Base-by-base conservation (phyloP, 1,140 invertebrate genomes). In the Bombyx mori region DNA sequence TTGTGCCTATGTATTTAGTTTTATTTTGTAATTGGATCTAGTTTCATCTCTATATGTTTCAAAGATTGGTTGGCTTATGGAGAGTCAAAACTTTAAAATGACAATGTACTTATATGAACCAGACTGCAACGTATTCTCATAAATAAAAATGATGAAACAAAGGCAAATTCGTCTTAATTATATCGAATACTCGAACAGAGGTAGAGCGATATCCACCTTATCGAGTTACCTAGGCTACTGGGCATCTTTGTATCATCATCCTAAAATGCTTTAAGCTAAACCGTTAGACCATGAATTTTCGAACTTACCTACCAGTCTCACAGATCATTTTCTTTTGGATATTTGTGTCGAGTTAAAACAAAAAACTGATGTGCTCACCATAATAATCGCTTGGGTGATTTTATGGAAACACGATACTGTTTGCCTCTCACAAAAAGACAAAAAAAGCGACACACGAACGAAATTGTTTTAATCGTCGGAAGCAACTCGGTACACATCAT, bases 391-490 rank as follows among this genome's bases (percentile, higher is more conserved):
- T 85, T 80, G 73, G 82, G 64, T 87, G 84, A 79, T 84, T 87
- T 87, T 85, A 82, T 82, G 79, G 84, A 82, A 87, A 87, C 82
- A 82, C 68, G 80, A 87, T 84, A 87, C 75, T 68, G 74, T 82
- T 82, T 71, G 80, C 79, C 77, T 79, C 80, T 80, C 66, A 82
- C 77, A 85, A 85, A 85, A 87, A 84, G 78, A 79, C 26, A 35
- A 35, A 75, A 71, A 75, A 81, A 84, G 68, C 70, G 66, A 79
- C 79, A 71, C 72, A 69, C 71, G 71, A 80, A 82, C 80, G 74
- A 87, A 87, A 86, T 85, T 85, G 82, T 87, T 87, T 85, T 85
- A 87, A 87, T 87, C 80, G 75, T 82, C 74, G 74, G 80, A 74
- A 79, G 83, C 74, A 70, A 69, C 76, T 71, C 75, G 68, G 10